These are phyloP conservation scores for Otolemur crassicaudatus DNA, from an alignment of 2,797 vertebrate species.

Conservation along the genomic window DNA sequence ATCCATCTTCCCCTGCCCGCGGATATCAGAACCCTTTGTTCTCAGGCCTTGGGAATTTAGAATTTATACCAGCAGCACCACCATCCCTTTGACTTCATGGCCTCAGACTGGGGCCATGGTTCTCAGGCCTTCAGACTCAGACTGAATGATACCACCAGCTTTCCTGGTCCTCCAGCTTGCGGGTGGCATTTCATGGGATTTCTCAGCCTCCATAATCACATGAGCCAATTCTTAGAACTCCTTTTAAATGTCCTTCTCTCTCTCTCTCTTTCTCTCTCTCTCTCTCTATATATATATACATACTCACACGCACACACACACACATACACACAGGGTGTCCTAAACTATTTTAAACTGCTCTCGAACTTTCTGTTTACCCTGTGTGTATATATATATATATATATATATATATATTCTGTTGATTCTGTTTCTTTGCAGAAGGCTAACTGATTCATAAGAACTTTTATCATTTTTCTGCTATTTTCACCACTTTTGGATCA, in stretches of 20 bases:
- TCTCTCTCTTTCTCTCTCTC: background rate
- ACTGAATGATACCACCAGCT: background rate
- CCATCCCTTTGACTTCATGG: background rate
- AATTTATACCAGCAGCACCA: background rate
- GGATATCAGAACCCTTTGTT: background rate
- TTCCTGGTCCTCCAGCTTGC: background rate
- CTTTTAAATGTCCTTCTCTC: background rate
- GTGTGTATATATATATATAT: no score
- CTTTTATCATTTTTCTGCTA: background rate
- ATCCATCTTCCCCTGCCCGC: background rate
- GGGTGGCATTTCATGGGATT: background rate
- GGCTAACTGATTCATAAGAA: no score
- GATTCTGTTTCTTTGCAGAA: background rate
- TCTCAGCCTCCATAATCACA: background rate
- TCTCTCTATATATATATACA: no score
- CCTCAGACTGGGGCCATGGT: background rate
- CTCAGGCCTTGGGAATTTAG: background rate
- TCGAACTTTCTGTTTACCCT: no score
- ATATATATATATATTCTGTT: background rate
- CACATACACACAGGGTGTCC: no score
- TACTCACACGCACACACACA: no score
- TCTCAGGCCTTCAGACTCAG: background rate
- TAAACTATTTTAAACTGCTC: no score
- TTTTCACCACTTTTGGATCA: background rate
- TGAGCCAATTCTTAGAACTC: background rate